phyloP scores from a whole-genome alignment of 2,888 invertebrate genomes.

The Ophion slaviceki region DNA sequence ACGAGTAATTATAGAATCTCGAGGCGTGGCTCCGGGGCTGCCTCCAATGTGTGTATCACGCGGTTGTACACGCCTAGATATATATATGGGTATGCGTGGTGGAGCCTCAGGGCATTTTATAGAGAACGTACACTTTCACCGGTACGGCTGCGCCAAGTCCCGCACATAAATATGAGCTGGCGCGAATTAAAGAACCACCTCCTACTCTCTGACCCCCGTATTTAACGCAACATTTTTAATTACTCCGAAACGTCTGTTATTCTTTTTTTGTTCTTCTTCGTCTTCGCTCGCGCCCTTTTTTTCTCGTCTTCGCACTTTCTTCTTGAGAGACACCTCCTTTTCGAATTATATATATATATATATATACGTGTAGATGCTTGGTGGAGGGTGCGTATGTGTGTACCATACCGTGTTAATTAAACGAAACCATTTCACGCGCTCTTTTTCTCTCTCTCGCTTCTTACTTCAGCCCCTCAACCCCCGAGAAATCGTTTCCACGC shows the following conservation, averaged over 20 bases:
- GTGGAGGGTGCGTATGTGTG: slow-evolving; percentile 56
- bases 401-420: slow-evolving; percentile 75
- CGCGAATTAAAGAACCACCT: slow-evolving; percentile 73
- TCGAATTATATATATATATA: slow-evolving; percentile 25
- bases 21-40: slow-evolving; percentile 78
- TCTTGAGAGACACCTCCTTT: slow-evolving; percentile 64
- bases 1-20: slow-evolving; percentile 81
- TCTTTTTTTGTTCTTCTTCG: slow-evolving; percentile 54
- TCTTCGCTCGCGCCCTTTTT: slow-evolving; percentile 62
- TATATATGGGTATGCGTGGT: slow-evolving; percentile 62
- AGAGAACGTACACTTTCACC: slow-evolving; percentile 62
- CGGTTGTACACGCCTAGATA: slow-evolving; percentile 53
- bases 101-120: slow-evolving; percentile 66
- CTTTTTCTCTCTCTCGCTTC: slow-evolving; percentile 32
- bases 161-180: slow-evolving; percentile 74
- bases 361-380: slow-evolving; percentile 40
- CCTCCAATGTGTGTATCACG: slow-evolving; percentile 48
- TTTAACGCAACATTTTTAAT: slow-evolving; percentile 74
- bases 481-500: slow-evolving; percentile 63
- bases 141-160: slow-evolving; percentile 55
- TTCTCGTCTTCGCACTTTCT: slow-evolving; percentile 64
- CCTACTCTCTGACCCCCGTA: slow-evolving; percentile 68
- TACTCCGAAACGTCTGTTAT: slow-evolving; percentile 72
- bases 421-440: slow-evolving; percentile 69
- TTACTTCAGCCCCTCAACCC: slow-evolving; percentile 55